These are phyloP conservation scores for Nezara viridula DNA, from an alignment of 2,888 invertebrate genomes.

Conservation along the genomic window DNA sequence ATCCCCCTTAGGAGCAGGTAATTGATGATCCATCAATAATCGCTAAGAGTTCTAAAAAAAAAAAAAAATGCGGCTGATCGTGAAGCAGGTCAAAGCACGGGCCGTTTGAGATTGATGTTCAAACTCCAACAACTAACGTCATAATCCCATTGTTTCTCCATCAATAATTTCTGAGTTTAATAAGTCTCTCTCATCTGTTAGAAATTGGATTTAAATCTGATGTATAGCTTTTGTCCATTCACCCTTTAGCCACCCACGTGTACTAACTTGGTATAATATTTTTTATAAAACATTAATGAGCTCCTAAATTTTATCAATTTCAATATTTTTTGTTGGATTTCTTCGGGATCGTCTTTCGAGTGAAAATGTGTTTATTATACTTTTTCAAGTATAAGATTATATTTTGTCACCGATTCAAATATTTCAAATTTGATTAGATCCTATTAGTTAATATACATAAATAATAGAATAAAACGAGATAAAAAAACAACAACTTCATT, in stretches of 20 bases:
- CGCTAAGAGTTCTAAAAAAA: neutral
- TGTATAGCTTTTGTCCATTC: neutral
- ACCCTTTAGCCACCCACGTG: neutral
- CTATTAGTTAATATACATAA: too few species aligned
- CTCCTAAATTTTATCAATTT: neutral
- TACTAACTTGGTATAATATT: neutral
- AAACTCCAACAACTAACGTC: neutral
- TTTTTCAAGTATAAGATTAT: too few species aligned
- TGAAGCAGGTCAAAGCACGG: neutral
- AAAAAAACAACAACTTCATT: too few species aligned
- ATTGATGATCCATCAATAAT: neutral
- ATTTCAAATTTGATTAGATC: too few species aligned
- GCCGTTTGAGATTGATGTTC: neutral
- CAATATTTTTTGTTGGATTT: neutral
- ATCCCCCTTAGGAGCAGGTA: neutral
- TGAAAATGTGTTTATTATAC: too few species aligned
- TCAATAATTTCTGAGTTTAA: neutral
- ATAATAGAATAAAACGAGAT: too few species aligned
- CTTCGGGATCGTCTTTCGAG: too few species aligned
- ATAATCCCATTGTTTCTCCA: slow-evolving; percentile 21
- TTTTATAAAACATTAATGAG: neutral
- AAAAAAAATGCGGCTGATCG: neutral
- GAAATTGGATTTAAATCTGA: slow-evolving; percentile 16
- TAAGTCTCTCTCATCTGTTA: neutral
- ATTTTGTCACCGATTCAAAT: too few species aligned